Base-by-base conservation (phyloP, 2,888 invertebrate species). In the Agriotes lineatus region DNA sequence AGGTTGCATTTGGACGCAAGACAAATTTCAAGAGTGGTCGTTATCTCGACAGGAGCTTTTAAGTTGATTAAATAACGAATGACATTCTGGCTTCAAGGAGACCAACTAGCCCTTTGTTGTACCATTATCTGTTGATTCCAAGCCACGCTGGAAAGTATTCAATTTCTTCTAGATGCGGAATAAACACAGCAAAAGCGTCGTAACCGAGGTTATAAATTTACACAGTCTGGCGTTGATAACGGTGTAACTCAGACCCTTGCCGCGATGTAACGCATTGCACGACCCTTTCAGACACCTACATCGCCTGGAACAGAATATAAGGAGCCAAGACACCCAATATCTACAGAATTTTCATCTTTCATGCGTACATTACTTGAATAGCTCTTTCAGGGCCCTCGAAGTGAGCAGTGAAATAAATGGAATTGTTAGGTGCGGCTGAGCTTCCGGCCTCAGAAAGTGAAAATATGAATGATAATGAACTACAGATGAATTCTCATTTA, bases 271-370 rank as follows among this genome's bases (percentile, higher is more conserved):
- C 22, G 22, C 48, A 48, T 22, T 48, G 12, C 25, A 48, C 12
- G 48, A 25, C 48, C 48, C 48, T 25, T 48, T 22, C 48, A 22
- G 22, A 22, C 48, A 48, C 48, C 48, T 48, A 48, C 22, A 48
- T 22, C 48, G 48, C 19, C 48, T 48, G 10, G 48, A 48, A 48
- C 48, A 48, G 22, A 48, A 48, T 22, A 22, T 48, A 14, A 10
- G 25, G 48, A 48, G 22, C 48, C 48, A 48, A 48, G 48, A 48
- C 48, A 48, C 22, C 10, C 22, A 48, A 48, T 48, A 48, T 48
- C 25, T 48, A n/a, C 48, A 48, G 48, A 48, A 10, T 12, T 48
- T 25, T 48, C 22, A 48, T 48, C 25, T 25, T 22, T 12, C 48
- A 12, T 12, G 12, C 48, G 19, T 48, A 12, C 48, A 48, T 48